Conservation (phyloP, 1,140 invertebrate species). For the Brachionus paranguensis region DNA sequence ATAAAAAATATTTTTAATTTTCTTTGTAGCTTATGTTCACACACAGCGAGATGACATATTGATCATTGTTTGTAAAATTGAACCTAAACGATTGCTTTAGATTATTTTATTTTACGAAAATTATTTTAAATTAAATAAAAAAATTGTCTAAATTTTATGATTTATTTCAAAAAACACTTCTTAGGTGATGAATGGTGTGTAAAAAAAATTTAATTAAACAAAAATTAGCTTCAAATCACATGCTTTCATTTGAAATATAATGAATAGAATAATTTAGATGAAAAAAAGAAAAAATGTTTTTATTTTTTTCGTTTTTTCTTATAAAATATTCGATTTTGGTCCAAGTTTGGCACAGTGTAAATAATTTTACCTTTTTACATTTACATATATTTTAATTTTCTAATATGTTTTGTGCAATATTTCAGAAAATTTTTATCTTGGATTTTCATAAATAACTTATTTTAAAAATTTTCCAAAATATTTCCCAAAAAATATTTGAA, state of each 20-base stretch:
- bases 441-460: neutral
- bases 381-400: neutral
- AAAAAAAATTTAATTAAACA: neutral
- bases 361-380: neutral
- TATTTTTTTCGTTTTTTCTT: neutral
- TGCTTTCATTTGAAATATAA: neutral
- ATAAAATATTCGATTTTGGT: neutral
- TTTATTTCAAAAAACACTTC: neutral
- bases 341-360: neutral
- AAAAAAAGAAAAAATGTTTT: neutral
- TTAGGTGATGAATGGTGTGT: neutral
- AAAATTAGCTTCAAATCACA: neutral
- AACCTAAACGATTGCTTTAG: neutral
- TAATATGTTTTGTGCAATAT: neutral
- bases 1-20: neutral
- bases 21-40: conserved; percentile 15
- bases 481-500: neutral
- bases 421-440: neutral
- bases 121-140: neutral
- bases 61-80: conserved; percentile 24
- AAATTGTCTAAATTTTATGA: neutral
- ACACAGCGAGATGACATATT: conserved; percentile 32
- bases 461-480: neutral
- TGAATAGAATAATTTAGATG: neutral
- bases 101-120: neutral